Evolutionary conservation across 1,140 invertebrate genomes (phyloP).

Genomic region (Saccostrea echinata): DNA sequence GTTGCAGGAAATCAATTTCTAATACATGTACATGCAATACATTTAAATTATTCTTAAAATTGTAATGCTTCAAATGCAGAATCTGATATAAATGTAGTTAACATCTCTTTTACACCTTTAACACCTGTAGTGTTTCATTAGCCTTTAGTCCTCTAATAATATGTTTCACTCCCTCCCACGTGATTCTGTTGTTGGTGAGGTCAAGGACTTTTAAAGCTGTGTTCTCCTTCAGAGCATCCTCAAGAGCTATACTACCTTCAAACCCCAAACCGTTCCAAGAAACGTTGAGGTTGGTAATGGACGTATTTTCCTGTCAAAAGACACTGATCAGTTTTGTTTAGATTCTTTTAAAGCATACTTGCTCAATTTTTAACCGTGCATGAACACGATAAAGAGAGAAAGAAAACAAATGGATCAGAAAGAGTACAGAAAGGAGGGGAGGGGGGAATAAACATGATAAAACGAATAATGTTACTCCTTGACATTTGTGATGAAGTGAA

Average conservation of each 20-base stretch:
- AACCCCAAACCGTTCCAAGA: slow-evolving; percentile 78
- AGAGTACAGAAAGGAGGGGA: too few species aligned
- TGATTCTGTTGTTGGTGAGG: slow-evolving; percentile 76
- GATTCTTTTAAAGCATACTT: neutral
- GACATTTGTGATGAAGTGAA: too few species aligned
- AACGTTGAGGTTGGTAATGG: slow-evolving; percentile 73
- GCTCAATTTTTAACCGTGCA: neutral
- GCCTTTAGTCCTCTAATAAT: slow-evolving; percentile 70
- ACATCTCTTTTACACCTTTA: slow-evolving; percentile 71
- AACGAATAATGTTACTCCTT: too few species aligned
- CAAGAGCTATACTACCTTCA: slow-evolving; percentile 76
- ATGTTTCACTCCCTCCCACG: slow-evolving; percentile 72
- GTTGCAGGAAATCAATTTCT: too few species aligned
- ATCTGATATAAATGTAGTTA: neutral
- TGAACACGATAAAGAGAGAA: too few species aligned
- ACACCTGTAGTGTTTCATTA: slow-evolving; percentile 72
- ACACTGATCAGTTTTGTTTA: neutral
- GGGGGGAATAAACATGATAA: too few species aligned
- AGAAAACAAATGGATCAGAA: too few species aligned
- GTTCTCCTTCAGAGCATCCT: slow-evolving; percentile 75
- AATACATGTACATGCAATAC: too few species aligned
- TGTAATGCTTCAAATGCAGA: neutral
- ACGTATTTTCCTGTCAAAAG: slow-evolving; percentile 72
- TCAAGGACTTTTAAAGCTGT: slow-evolving; percentile 71
- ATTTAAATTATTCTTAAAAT: neutral